phyloP scores from a whole-genome alignment of 2,888 invertebrate species.

The Hyposoter dolosus region DNA sequence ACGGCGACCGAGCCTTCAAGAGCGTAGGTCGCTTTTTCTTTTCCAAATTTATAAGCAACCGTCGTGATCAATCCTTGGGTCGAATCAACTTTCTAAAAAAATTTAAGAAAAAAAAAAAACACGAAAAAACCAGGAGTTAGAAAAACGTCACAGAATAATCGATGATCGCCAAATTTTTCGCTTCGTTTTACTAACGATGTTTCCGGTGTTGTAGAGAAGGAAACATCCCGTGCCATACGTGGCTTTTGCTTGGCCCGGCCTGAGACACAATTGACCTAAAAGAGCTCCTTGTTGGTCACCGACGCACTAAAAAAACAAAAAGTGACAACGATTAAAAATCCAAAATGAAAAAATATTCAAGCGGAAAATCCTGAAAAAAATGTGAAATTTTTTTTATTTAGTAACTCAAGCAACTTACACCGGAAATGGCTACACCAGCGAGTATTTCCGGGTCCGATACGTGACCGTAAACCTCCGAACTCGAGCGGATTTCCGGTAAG shows the following conservation, averaged over 20 bases:
- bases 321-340: neutral
- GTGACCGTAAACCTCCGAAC: constrained; percentile 96
- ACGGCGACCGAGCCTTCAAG: constrained; percentile 96
- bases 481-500: constrained; percentile 95
- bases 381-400: neutral
- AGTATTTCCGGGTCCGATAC: constrained; percentile 90
- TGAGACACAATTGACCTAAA: constrained; percentile 96
- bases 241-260: constrained; percentile 95
- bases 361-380: neutral
- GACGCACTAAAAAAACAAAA: constrained; percentile 88
- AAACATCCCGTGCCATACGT: constrained; percentile 99
- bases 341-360: neutral
- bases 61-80: constrained; percentile 95
- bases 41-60: constrained; percentile 95
- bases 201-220: constrained; percentile 96
- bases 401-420: constrained; percentile 87
- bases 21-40: constrained; percentile 92
- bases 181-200: constrained; percentile 84
- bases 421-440: constrained; percentile 93
- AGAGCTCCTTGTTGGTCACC: constrained; percentile 98
- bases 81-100: constrained; percentile 91
- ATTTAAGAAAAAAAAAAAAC: constrained; percentile 84
- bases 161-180: neutral
- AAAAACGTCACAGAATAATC: neutral
- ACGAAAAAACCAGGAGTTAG: neutral